Evolutionary conservation across 2,113 vertebrate species (phyloP).

Genomic region (Suricata suricatta): DNA sequence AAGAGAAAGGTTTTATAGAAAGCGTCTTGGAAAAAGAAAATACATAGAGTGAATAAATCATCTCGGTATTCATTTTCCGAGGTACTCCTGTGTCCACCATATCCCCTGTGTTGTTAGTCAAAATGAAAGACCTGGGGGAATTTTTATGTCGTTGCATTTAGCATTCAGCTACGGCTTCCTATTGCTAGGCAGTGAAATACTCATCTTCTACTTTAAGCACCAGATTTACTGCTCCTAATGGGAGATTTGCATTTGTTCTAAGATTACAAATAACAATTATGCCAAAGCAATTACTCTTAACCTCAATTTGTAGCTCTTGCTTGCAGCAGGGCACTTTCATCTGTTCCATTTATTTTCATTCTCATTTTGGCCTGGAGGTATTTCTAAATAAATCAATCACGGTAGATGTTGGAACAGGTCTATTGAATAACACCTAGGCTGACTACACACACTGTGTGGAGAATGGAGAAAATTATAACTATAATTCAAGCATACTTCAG

Average conservation of each 20-base stretch:
- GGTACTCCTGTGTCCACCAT: not conserved
- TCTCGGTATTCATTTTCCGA: not conserved
- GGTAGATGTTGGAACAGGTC: conserved; percentile 54
- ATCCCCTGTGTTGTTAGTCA: not conserved
- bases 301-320: conserved; percentile 64
- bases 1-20: not conserved
- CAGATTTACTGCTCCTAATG: conserved; percentile 64
- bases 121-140: not conserved
- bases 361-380: conserved; percentile 79
- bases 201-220: conserved; percentile 62
- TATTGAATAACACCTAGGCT: conserved; percentile 69
- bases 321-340: conserved; percentile 74
- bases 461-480: conserved; percentile 44
- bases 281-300: conserved; percentile 76
- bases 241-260: conserved; percentile 77
- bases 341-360: conserved; percentile 76
- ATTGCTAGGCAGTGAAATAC: conserved; percentile 47
- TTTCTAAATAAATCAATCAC: conserved; percentile 82
- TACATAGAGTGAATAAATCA: not conserved
- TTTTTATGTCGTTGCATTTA: not conserved
- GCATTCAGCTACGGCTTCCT: conserved; percentile 35
- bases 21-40: conserved; percentile 49
- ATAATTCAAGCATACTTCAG: conserved; percentile 46
- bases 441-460: conserved; percentile 35
- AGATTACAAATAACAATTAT: conserved; percentile 76